These are phyloP conservation scores for Bambusicola thoracicus DNA, from an alignment of 2,113 vertebrate species.

Conservation along the genomic window DNA sequence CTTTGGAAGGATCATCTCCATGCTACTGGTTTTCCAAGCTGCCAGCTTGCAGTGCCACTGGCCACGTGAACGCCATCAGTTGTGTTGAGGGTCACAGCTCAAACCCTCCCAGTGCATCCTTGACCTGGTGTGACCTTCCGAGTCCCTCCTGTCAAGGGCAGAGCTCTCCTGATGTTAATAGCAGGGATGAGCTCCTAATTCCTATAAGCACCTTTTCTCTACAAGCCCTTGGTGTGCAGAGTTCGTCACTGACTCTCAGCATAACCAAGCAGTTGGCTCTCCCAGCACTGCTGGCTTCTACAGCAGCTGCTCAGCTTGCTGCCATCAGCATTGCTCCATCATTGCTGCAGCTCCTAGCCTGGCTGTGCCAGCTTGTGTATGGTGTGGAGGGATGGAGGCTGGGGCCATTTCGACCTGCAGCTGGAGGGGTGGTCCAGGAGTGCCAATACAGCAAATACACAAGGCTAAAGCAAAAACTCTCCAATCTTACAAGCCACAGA, in stretches of 20 bases:
- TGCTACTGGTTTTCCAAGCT: background rate
- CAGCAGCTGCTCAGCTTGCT: background rate
- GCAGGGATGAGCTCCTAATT: conserved; percentile 26
- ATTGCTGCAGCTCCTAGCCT: background rate
- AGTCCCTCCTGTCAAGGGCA: background rate
- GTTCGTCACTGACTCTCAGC: background rate
- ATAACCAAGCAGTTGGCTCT: background rate
- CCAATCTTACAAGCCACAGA: background rate
- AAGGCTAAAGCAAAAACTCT: background rate
- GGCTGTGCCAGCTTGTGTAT: accelerated
- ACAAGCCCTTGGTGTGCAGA: background rate
- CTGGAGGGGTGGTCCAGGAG: accelerated
- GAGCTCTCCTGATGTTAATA: background rate
- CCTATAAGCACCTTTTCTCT: conserved; percentile 34
- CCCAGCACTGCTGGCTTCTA: accelerated
- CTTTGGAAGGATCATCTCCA: background rate
- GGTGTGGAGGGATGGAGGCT: accelerated
- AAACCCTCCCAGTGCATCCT: background rate
- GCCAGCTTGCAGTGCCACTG: background rate
- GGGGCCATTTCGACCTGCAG: background rate
- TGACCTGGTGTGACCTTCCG: accelerated
- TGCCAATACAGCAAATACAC: background rate
- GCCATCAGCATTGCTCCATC: accelerated
- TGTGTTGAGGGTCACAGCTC: background rate
- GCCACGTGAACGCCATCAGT: background rate